phyloP scores from a whole-genome alignment of 2,113 vertebrate genomes.

The Datnioides undecimradiatus region DNA sequence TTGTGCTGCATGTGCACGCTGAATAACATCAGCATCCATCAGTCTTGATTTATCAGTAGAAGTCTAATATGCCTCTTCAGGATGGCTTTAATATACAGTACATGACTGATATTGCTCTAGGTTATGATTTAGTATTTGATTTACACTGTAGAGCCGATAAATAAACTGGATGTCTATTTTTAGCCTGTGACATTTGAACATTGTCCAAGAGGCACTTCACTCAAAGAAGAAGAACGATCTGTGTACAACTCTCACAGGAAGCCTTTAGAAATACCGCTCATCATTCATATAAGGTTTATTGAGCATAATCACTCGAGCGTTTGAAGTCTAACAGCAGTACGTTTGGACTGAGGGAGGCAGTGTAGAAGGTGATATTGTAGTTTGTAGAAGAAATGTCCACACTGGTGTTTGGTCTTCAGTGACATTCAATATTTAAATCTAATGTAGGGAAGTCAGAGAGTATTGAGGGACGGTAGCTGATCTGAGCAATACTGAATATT shows the following conservation, averaged over 20 bases:
- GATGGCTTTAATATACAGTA: neutral
- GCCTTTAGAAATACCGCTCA: neutral
- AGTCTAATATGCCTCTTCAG: too few species aligned
- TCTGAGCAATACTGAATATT: too few species aligned
- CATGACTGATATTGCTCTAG: neutral
- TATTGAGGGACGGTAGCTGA: too few species aligned
- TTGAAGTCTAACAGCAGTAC: too few species aligned
- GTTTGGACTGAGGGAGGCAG: neutral
- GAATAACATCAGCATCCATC: constrained; percentile 16
- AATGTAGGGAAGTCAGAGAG: too few species aligned
- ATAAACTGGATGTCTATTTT: neutral
- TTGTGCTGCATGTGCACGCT: neutral
- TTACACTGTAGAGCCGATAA: neutral
- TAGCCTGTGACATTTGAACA: neutral
- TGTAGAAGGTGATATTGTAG: neutral
- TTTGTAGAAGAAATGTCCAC: neutral
- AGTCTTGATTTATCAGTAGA: neutral
- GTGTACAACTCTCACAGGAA: neutral
- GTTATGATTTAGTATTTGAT: neutral
- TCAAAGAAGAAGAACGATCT: neutral
- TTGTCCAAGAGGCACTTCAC: neutral
- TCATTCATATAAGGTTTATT: too few species aligned
- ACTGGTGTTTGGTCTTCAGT: neutral
- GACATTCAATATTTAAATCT: neutral
- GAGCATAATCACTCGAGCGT: too few species aligned